These are phyloP conservation scores for Hybognathus amarus DNA, from an alignment of 2,797 vertebrate species.

Conservation along the genomic window DNA sequence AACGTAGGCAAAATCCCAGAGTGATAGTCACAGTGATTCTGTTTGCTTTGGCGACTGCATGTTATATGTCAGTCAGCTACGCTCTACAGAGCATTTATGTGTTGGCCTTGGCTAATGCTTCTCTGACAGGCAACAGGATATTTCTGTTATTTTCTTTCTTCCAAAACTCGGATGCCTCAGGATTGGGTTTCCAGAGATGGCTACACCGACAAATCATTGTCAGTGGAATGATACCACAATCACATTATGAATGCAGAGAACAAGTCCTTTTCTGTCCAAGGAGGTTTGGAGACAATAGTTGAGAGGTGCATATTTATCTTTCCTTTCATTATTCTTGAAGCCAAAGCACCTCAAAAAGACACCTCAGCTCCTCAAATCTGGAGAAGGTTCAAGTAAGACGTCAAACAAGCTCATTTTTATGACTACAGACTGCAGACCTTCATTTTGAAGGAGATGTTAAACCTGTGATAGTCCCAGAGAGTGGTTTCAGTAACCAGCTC, in stretches of 20 bases:
- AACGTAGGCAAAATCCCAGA: slow-evolving; percentile 15
- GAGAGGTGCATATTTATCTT: slow-evolving; percentile 53
- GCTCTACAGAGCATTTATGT: slow-evolving; percentile 48
- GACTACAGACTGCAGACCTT: not conserved
- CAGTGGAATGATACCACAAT: slow-evolving; percentile 63
- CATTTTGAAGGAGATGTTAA: slow-evolving; percentile 53
- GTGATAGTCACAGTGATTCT: slow-evolving; percentile 41
- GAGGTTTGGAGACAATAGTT: slow-evolving; percentile 49
- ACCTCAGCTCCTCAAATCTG: slow-evolving; percentile 21
- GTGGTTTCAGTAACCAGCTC: slow-evolving; percentile 29
- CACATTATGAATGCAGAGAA: slow-evolving; percentile 61
- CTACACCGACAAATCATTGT: slow-evolving; percentile 63
- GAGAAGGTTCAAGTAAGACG: not conserved
- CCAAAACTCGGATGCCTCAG: slow-evolving; percentile 59
- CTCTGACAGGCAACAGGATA: slow-evolving; percentile 53
- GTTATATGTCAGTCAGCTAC: slow-evolving; percentile 48
- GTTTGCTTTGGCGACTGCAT: slow-evolving; percentile 33
- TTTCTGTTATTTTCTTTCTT: slow-evolving; percentile 47
- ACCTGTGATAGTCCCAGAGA: slow-evolving; percentile 63
- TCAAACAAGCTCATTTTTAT: slow-evolving; percentile 10
- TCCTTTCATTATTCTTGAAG: slow-evolving; percentile 49
- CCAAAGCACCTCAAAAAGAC: slow-evolving; percentile 13
- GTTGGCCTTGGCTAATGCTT: slow-evolving; percentile 48
- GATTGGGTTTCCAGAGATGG: slow-evolving; percentile 68
- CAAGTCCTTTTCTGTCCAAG: slow-evolving; percentile 62